A percentile compares a stretch with the other conserved stretches of the same genome.
phyloP scores from a whole-genome alignment of 64 coral and sea anemone species.

The Anthopleura sola region DNA sequence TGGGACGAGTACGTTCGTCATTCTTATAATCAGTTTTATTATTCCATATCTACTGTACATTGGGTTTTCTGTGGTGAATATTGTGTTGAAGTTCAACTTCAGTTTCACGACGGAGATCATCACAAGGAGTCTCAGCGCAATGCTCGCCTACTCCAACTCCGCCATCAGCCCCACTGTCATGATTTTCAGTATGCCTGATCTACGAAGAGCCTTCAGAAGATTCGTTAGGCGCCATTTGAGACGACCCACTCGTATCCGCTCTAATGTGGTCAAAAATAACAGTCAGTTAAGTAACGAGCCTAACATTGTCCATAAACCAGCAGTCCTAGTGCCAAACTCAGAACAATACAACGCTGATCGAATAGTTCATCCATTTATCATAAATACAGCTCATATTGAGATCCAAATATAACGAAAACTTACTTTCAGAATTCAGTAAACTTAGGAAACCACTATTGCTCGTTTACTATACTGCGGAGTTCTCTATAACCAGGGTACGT shows the following conservation, averaged over 20 bases:
- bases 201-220: background rate
- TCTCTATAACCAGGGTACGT: too few relatives aligned
- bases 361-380: too few relatives aligned
- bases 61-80: background rate
- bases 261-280: background rate
- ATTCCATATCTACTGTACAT: background rate
- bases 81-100: background rate
- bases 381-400: too few relatives aligned
- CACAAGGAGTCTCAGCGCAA: background rate
- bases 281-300: background rate
- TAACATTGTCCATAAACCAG: background rate
- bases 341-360: too few relatives aligned
- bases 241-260: background rate
- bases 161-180: background rate
- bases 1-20: background rate
- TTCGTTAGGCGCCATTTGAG: background rate
- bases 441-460: too few relatives aligned
- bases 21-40: constrained; percentile 4
- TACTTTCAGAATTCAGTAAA: too few relatives aligned
- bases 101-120: background rate
- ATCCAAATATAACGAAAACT: too few relatives aligned
- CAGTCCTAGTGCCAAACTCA: background rate
- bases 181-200: background rate
- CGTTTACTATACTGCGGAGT: too few relatives aligned
- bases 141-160: background rate